Base-by-base conservation (phyloP, 2,888 invertebrate genomes). In the Galeruca laticollis region DNA sequence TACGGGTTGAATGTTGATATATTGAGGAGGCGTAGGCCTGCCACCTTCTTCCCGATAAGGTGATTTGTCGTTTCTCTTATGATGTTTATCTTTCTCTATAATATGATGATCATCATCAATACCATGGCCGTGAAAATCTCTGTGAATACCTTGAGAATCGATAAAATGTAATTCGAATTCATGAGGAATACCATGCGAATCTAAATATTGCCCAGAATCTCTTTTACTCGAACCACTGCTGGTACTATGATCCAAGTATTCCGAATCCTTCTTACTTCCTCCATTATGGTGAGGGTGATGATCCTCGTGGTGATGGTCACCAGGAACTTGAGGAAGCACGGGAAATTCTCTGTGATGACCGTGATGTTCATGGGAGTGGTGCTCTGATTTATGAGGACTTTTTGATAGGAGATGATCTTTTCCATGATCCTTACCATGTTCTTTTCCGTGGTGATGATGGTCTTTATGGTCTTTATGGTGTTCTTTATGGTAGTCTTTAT, bases 111-210 rank as follows among this genome's bases (percentile, higher is more conserved):
- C 65, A 0, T 73, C 70, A 8, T 84, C 82, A 6, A 82, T 76
- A 11, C 77, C 84, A 71, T 84, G 82, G 2, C 84, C 85, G 70
- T 84, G 84, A 54, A 78, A 82, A 74, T 86, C 84, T 61, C 85
- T 80, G 63, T 80, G 64, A 20, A 74, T 74, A 18, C 85, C 85
- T 72, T 86, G 86, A 10, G 84, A 82, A 76, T 86, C 86, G 37
- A 85, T 82, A 72, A 85, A 85, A 72, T 83, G 84, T 72, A 85
- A 70, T 72, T 85, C 85, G 70, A 84, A 85, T 8, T 81, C 75
- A 72, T 86, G 85, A 4, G 82, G 78, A 54, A 83, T 77, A 1
- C 86, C 85, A 73, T 85, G 84, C 3, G 84, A 85, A 73, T 86
- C 85, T 33, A 82, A 71, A 72, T 85, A 84, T 5, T 80, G 81